Evolutionary conservation across 2,113 vertebrate genomes (phyloP).

Genomic region (Clarias macrocephalus): DNA sequence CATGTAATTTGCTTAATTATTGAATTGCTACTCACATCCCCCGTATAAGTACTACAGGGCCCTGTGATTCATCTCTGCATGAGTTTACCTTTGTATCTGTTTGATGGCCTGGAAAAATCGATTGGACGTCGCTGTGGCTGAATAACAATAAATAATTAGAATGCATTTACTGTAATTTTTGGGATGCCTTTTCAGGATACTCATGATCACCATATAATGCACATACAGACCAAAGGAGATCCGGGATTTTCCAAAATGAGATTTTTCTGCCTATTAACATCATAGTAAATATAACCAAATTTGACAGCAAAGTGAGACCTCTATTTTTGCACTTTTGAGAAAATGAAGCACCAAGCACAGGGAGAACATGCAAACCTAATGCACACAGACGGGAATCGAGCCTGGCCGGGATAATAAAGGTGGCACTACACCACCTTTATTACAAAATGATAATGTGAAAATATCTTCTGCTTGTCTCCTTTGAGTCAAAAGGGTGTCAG

Average conservation of each 20-base stretch:
- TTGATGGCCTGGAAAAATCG: not conserved
- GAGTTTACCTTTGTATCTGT: conserved; percentile 10
- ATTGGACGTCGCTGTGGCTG: not conserved
- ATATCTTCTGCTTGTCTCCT: no score
- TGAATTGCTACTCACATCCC: conserved; percentile 21
- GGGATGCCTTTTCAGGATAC: not conserved
- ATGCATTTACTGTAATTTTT: not conserved
- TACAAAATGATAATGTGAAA: no score
- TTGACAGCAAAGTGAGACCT: not conserved
- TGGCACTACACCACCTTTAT: no score
- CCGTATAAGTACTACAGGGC: conserved; percentile 16
- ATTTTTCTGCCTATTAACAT: not conserved
- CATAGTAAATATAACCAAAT: not conserved
- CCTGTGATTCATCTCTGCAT: conserved; percentile 17
- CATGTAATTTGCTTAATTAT: conserved; percentile 36
- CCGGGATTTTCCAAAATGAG: not conserved
- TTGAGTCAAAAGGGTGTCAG: no score
- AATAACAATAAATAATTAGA: not conserved
- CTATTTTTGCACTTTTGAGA: no score
- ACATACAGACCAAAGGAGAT: not conserved
- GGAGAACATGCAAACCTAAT: no score
- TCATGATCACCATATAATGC: not conserved
- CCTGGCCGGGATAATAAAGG: no score
- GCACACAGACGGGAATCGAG: no score
- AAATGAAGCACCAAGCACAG: no score